Base-by-base conservation (phyloP, 1,140 invertebrate genomes). In the Zaprionus capensis region DNA sequence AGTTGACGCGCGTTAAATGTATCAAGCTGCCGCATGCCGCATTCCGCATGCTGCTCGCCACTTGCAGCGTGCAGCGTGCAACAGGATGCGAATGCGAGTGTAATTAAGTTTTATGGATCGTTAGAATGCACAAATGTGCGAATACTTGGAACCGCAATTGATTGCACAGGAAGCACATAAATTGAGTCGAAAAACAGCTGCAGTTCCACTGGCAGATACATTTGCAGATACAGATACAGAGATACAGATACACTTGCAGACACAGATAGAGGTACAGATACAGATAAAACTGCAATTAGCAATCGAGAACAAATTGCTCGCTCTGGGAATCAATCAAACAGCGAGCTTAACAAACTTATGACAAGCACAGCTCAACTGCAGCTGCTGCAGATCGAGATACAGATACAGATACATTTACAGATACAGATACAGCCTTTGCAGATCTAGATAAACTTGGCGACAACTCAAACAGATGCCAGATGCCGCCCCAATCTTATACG, bases 81-180 rank as follows among this genome's bases (percentile, higher is more conserved):
- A 55, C 76, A 86, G 82, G 82, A 85, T 86, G 79, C 69, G 56
- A 66, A 38, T 57, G 34, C 56, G 26, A 59, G 51, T 68, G 28
- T 51, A 80, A 80, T 72, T 53, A 67, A 41, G 31, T 22, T 61
- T 65, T 71, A 36, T 61, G 51, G 38, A 34, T 61, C 64, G 22
- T 53, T 72, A 82, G 80, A 82, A 80, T 82, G 51, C 67, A 20
- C 38, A 41, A 56, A 73, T 61, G 36, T 66, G 51, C 55, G 46
- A 64, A 75, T 78, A 78, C 72, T 75, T 78, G 71, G 36, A 56
- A 80, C 46, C 36, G n/a, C 51, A 78, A 73, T 83, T 56, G 77
- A 80, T 67, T 76, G 76, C 76, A 83, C 83, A 87, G 84, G 83
- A 87, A 87, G 71, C 71, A 71, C 59, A 87, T 80, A 87, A 87